Evolutionary conservation across 1,140 invertebrate genomes (phyloP), one percentile per base, ranked within the genome.

Genomic region (Rhopalosiphum maidis): DNA sequence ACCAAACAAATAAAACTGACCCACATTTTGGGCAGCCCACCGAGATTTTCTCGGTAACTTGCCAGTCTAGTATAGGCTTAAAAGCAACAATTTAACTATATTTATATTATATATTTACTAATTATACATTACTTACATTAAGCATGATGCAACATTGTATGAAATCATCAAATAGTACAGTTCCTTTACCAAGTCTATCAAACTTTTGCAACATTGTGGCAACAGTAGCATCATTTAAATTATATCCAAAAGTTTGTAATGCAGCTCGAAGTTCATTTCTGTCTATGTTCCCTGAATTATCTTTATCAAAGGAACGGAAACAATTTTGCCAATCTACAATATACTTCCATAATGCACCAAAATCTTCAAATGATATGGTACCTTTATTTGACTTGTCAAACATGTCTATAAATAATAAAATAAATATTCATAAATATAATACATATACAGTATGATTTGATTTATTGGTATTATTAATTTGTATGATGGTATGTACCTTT

Each of bases 291-390:
- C 99, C 99, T 37, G 98, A 99, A 95, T 97, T 98, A 94, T 99
- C 99, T 86, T 97, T 96, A 95, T 99, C 99, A 95, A 99, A 99
- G 0, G 97, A 97, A 91, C 98, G 96, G 95, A 99, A 99, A 95
- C 98, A 99, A 94, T 97, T 97, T 95, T 99, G 98, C 99, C 99
- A 99, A 95, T 99, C 98, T n/a, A 97, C 98, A 0, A 99, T 98
- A 95, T 99, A 99, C 95, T 99, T 99, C 99, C 99, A 99, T 1
- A 99, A 95, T 21, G 98, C 97, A 88, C 97, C 97, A 96, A 99
- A 99, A 95, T 99, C 99, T 94, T 99, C 97, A 96, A 99, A 99
- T 94, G 97, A 98, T 91, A 99, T 98, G 6, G 97, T 97, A n/a
- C 98, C 99, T 94, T 96, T 96, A 94, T 97, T 97, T 94, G 98